These are phyloP conservation scores for Dinothrombium tinctorium DNA, from an alignment of 1,140 invertebrate species.

Conservation along the genomic window DNA sequence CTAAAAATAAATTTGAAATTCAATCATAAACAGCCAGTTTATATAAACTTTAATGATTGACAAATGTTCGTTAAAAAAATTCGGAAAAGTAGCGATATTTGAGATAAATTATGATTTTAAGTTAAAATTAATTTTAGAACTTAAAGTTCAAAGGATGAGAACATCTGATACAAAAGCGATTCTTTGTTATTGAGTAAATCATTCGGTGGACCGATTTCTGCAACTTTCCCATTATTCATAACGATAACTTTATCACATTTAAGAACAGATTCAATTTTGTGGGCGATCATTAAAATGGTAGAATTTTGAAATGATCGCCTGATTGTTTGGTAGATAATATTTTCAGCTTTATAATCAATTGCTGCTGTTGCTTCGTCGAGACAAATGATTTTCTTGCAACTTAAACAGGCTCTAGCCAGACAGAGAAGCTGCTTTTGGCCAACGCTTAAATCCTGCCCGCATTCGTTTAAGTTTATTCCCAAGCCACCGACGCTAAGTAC, in stretches of 20 bases:
- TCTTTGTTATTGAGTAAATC: conserved; percentile 25
- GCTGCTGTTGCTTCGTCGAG: conserved; percentile 49
- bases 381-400: conserved; percentile 36
- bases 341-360: conserved; percentile 44
- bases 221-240: conserved; percentile 31
- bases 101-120: too few relatives aligned
- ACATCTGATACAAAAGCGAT: background rate
- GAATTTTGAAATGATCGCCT: conserved; percentile 4
- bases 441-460: conserved; percentile 34
- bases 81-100: too few relatives aligned
- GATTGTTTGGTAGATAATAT: conserved; percentile 21
- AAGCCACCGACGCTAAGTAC: conserved; percentile 7
- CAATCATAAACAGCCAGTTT: too few relatives aligned
- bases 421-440: conserved; percentile 48
- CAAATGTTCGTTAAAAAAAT: too few relatives aligned
- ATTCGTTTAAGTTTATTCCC: conserved; percentile 18
- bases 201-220: conserved; percentile 70
- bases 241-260: conserved; percentile 15
- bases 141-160: too few relatives aligned
- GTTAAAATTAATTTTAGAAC: too few relatives aligned
- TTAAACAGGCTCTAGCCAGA: conserved; percentile 40
- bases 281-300: conserved; percentile 21
- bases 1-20: too few relatives aligned
- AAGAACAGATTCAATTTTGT: conserved; percentile 22
- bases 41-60: too few relatives aligned